Percentiles rank a stretch among this genome's conserved stretches.
Conservation (phyloP, 2,888 invertebrate genomes). For the Phrixothrix hirtus region DNA sequence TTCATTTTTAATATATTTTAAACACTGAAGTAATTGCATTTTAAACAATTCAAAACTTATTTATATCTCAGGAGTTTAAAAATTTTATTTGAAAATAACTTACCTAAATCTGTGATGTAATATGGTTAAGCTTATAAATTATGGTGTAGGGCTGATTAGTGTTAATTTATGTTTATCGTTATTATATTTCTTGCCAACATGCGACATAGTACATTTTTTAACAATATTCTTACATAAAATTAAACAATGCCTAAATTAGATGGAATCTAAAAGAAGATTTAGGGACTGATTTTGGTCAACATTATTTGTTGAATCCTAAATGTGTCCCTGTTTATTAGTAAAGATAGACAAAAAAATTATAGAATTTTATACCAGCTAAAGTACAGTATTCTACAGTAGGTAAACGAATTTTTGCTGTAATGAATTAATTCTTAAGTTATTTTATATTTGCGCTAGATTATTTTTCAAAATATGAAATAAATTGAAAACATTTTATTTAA, state of each 20-base stretch:
- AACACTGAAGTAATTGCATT: too few relatives aligned
- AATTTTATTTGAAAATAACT: slow-evolving; percentile 5
- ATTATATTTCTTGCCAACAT: slow-evolving; percentile 6
- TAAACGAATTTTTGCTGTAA: neutral
- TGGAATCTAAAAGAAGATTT: slow-evolving; percentile 8
- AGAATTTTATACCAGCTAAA: slow-evolving; percentile 25
- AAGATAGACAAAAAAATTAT: slow-evolving; percentile 15
- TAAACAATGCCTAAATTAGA: slow-evolving; percentile 20
- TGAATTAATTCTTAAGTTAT: too few relatives aligned
- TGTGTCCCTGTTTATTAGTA: slow-evolving; percentile 1
- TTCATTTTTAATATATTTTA: too few relatives aligned
- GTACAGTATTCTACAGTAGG: slow-evolving; percentile 19
- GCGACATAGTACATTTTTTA: slow-evolving; percentile 14
- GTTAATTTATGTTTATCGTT: slow-evolving; percentile 16
- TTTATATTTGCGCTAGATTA: too few relatives aligned
- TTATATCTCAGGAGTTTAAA: too few relatives aligned
- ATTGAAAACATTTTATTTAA: too few relatives aligned
- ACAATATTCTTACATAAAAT: slow-evolving; percentile 14
- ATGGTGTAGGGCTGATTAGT: slow-evolving; percentile 17
- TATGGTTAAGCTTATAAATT: slow-evolving; percentile 27
- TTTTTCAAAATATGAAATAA: too few relatives aligned
- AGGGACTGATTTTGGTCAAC: neutral
- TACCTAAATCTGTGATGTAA: slow-evolving; percentile 29
- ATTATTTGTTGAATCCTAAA: slow-evolving; percentile 1
- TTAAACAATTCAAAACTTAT: too few relatives aligned